phyloP scores from a whole-genome alignment of 1,140 invertebrate species.

The Catajapyx aquilonaris region DNA sequence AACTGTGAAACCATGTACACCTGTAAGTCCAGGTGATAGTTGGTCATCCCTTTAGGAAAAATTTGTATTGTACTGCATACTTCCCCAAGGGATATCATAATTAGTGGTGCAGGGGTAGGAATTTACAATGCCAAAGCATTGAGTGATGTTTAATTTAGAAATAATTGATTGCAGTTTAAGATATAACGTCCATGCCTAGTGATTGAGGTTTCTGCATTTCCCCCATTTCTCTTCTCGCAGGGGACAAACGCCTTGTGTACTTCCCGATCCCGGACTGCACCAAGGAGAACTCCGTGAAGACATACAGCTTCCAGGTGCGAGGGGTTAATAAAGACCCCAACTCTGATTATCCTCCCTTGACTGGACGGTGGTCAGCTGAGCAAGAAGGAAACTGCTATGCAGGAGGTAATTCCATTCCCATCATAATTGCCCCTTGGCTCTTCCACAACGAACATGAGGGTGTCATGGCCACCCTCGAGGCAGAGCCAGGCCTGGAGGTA shows the following conservation, averaged over 20 bases:
- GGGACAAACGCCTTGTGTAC: too few species aligned
- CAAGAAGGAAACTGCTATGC: conserved; percentile 23
- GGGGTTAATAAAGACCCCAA: conserved; percentile 21
- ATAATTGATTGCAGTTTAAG: too few species aligned
- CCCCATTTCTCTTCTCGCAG: conserved; percentile 7
- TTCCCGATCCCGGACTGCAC: conserved; percentile 21
- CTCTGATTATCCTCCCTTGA: conserved; percentile 15
- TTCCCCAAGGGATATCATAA: too few species aligned
- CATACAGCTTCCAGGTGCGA: conserved; percentile 20
- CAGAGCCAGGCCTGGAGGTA: too few species aligned
- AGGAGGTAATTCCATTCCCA: conserved; percentile 14
- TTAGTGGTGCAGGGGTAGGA: too few species aligned
- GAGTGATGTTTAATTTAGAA: too few species aligned
- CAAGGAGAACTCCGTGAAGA: conserved; percentile 13
- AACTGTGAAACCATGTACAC: too few species aligned
- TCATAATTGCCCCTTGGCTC: conserved; percentile 1
- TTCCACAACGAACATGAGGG: background rate
- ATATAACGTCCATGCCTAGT: conserved; percentile 1
- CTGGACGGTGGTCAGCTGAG: conserved; percentile 23
- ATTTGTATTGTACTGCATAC: too few species aligned
- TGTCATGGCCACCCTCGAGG: too few species aligned
- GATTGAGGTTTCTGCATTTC: conserved; percentile 1
- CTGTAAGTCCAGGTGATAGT: too few species aligned
- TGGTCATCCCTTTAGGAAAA: too few species aligned
- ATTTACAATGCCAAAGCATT: too few species aligned